A percentile compares a stretch with the other conserved stretches of the same genome.
Evolutionary conservation across 53 echinoderm and acorn worm genomes (phyloP).

Genomic region (Paelopatides confundens): DNA sequence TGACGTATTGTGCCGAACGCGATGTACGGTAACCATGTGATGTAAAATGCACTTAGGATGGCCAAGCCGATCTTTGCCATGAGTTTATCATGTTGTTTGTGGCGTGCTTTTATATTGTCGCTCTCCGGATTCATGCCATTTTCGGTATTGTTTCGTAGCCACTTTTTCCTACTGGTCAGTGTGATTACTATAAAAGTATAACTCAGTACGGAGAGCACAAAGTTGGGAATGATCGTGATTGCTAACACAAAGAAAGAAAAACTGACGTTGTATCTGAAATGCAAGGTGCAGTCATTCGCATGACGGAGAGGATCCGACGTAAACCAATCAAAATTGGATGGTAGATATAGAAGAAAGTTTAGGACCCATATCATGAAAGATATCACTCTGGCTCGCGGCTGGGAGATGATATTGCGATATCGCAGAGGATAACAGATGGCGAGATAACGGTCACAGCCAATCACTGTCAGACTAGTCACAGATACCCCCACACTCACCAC

Average conservation of each 20-base stretch:
- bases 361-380: slow-evolving; percentile 44
- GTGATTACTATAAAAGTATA: slow-evolving; percentile 66
- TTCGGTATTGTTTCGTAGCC: slow-evolving; percentile 26
- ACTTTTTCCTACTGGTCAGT: slow-evolving; percentile 37
- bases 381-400: slow-evolving; percentile 23
- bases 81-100: slow-evolving; percentile 55
- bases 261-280: slow-evolving; percentile 62
- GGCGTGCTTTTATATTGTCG: slow-evolving; percentile 22
- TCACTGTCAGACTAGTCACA: slow-evolving; percentile 68
- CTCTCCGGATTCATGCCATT: not conserved
- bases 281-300: slow-evolving; percentile 46
- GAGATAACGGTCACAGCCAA: slow-evolving; percentile 78
- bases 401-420: slow-evolving; percentile 59
- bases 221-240: slow-evolving; percentile 76
- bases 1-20: slow-evolving; percentile 60
- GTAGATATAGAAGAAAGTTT: slow-evolving; percentile 50
- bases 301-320: not conserved
- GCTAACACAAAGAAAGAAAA: slow-evolving; percentile 62
- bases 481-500: slow-evolving; percentile 68
- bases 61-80: slow-evolving; percentile 84
- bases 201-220: slow-evolving; percentile 75
- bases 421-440: slow-evolving; percentile 73
- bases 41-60: slow-evolving; percentile 82
- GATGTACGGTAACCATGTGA: slow-evolving; percentile 84
- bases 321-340: slow-evolving; percentile 66